A percentile compares a stretch with the other conserved stretches of the same genome.
Evolutionary conservation across 1,140 invertebrate genomes (phyloP).

Genomic region (Zaprionus kolodkinae): DNA sequence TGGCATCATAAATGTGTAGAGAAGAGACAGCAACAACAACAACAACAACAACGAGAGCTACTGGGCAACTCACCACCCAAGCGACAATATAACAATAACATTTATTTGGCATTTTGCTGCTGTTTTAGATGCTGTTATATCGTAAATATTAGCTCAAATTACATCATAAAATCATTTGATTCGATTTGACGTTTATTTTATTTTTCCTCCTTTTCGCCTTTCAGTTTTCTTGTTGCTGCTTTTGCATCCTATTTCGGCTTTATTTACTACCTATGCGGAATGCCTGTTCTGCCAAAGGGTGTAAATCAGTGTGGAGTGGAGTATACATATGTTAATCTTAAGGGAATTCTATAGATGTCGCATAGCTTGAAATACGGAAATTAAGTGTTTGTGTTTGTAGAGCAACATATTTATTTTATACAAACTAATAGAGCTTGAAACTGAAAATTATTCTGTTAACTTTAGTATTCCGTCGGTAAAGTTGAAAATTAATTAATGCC

Average conservation of each 20-base stretch:
- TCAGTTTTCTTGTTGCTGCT: constrained; percentile 17
- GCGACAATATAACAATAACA: constrained; percentile 84
- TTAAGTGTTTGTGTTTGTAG: background rate
- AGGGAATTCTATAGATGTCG: constrained; percentile 8
- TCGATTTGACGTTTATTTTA: constrained; percentile 84
- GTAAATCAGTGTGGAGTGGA: constrained; percentile 24
- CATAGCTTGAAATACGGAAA: background rate
- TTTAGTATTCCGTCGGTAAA: background rate
- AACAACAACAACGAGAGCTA: constrained; percentile 11
- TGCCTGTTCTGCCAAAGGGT: constrained; percentile 20
- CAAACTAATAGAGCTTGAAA: background rate
- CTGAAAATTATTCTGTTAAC: background rate
- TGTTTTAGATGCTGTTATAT: constrained; percentile 84
- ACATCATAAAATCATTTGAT: constrained; percentile 84
- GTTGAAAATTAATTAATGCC: background rate
- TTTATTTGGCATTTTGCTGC: constrained; percentile 84
- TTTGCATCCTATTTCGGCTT: constrained; percentile 21
- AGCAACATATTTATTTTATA: too few relatives aligned
- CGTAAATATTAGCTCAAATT: constrained; percentile 84
- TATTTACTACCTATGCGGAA: constrained; percentile 44
- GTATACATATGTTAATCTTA: background rate
- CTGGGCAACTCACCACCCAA: constrained; percentile 68
- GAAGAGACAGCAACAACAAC: constrained; percentile 30
- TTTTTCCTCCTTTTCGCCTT: constrained; percentile 39
- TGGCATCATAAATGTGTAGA: constrained; percentile 72